A percentile compares a stretch with the other conserved stretches of the same genome.
Conservation (phyloP, 2,113 vertebrate genomes). For the Nothoprocta perdicaria region DNA sequence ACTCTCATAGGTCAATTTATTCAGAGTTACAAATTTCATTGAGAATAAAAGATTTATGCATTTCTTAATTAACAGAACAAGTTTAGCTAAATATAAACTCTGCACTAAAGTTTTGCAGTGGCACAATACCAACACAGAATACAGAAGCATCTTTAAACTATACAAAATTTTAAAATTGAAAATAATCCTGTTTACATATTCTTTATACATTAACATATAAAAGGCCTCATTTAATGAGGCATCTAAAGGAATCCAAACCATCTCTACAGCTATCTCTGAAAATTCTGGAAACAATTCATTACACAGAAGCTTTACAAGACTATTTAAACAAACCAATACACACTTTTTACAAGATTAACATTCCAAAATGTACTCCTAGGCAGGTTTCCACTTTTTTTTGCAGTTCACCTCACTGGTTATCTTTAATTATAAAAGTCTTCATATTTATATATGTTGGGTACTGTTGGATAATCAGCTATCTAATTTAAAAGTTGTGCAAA, state of each 20-base stretch:
- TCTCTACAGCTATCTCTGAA: slow-evolving; percentile 79
- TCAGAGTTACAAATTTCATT: slow-evolving; percentile 79
- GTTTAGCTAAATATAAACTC: slow-evolving; percentile 85
- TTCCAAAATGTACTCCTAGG: slow-evolving; percentile 66
- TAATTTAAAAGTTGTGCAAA: slow-evolving; percentile 82
- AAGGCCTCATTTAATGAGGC: slow-evolving; percentile 83
- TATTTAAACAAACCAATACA: slow-evolving; percentile 83
- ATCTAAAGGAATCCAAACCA: slow-evolving; percentile 80
- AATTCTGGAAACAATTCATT: slow-evolving; percentile 79
- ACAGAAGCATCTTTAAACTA: slow-evolving; percentile 83
- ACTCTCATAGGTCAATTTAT: slow-evolving; percentile 82
- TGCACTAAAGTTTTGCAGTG: slow-evolving; percentile 81
- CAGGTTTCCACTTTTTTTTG: slow-evolving; percentile 58
- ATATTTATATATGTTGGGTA: slow-evolving; percentile 64
- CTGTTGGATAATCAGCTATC: slow-evolving; percentile 73
- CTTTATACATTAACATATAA: slow-evolving; percentile 86
- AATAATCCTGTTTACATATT: slow-evolving; percentile 82
- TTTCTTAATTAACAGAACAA: slow-evolving; percentile 82
- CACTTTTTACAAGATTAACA: slow-evolving; percentile 83
- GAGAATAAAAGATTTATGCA: slow-evolving; percentile 85
- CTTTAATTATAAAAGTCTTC: slow-evolving; percentile 74
- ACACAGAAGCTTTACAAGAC: slow-evolving; percentile 83
- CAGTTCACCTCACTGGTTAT: slow-evolving; percentile 67
- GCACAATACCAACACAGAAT: slow-evolving; percentile 80
- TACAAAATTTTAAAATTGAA: slow-evolving; percentile 84